Evolutionary conservation across 2,888 invertebrate species (phyloP), one percentile per base, ranked within the genome.

Genomic region (Synergus laeviventris): DNA sequence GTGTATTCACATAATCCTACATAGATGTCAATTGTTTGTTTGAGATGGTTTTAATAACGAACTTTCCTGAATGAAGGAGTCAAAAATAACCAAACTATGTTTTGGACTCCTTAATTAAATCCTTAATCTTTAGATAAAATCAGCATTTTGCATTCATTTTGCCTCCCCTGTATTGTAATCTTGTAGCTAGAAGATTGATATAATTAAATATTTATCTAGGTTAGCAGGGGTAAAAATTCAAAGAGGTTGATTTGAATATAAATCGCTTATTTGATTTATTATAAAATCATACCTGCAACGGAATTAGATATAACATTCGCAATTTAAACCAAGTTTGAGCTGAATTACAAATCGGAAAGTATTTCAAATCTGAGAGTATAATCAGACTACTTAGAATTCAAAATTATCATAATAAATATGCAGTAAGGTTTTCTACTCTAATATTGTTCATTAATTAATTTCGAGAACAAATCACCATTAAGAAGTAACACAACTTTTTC

Each of bases 331-430:
- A 39, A 18, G 39, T 62, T 62, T 62, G 38, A 62, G 38, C 62
- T 62, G 62, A 39, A 62, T 62, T 62, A 39, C 38, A 62, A 62
- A 62, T 62, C 18, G 39, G 38, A 62, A 62, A 31, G 31, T 36
- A n/a, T 62, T 62, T 36, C 36, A 62, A 9, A 62, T 62, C 62
- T 38, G 62, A 36, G 62, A 62, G 62, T 62, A 62, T 62, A 62
- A 62, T 39, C 39, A 62, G 39, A 62, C 38, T 62, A n/a, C 62
- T 62, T 62, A 38, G 62, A 39, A 62, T 62, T 62, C 18, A 18
- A 18, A 38, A 36, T 16, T 39, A n/a, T 62, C 62, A 18, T 39
- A 36, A 61, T 61, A 61, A 61, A 36, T 61, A 31, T 61, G 31
- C 61, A 24, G 61, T n/a, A 36, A 16, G 9, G 16, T 61, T 61